A percentile compares a stretch with the other conserved stretches of the same genome.
Conservation (phyloP, 35 echinoderm and acorn worm genomes). For the Anneissia japonica region DNA sequence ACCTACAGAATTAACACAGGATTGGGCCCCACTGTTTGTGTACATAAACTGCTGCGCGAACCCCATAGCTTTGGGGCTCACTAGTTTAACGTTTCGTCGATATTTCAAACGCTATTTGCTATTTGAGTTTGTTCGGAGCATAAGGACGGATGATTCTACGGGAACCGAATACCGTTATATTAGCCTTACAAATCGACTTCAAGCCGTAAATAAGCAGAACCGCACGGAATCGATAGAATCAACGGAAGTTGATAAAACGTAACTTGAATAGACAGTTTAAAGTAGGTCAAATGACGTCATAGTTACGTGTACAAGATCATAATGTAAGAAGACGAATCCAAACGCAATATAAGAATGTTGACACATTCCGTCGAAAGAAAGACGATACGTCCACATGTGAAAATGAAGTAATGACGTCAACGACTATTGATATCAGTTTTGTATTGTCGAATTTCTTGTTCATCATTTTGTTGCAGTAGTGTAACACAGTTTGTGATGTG, state of each 20-base stretch:
- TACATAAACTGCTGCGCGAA: neutral
- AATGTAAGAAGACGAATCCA: too few relatives aligned
- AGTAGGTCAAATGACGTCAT: too few relatives aligned
- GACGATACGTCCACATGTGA: too few relatives aligned
- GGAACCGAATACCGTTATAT: neutral
- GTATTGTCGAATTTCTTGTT: too few relatives aligned
- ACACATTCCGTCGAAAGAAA: too few relatives aligned
- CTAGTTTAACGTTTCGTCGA: neutral
- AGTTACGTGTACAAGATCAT: too few relatives aligned
- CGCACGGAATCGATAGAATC: neutral
- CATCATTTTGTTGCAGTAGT: too few relatives aligned
- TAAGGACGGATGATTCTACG: neutral
- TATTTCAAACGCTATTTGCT: neutral
- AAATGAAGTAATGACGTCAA: too few relatives aligned
- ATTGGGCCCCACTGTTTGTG: neutral
- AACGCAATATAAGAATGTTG: too few relatives aligned
- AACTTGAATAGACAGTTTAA: too few relatives aligned
- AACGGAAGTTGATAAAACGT: neutral
- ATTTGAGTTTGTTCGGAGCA: neutral
- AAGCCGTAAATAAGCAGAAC: neutral
- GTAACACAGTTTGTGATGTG: too few relatives aligned
- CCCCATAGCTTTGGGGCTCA: neutral
- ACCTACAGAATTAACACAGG: neutral
- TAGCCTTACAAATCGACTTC: neutral
- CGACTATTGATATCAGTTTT: too few relatives aligned